Conservation (phyloP, 1,140 invertebrate species). For the Apis dorsata region DNA sequence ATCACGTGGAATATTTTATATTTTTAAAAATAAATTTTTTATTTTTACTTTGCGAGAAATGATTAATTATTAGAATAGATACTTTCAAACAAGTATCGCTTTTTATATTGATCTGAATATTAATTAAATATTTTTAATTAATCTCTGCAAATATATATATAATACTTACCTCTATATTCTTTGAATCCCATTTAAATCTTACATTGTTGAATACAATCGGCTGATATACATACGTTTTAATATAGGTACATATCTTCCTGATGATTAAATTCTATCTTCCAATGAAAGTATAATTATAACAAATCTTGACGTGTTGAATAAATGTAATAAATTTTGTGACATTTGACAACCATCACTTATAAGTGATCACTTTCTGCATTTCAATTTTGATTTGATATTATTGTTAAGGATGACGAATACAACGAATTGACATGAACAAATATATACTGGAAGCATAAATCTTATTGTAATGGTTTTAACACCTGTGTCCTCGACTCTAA, state of each 20-base stretch:
- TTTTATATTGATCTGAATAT: too few relatives aligned
- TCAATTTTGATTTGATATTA: background rate
- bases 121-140: too few relatives aligned
- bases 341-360: too few relatives aligned
- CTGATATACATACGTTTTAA: background rate
- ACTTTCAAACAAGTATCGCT: too few relatives aligned
- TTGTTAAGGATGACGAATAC: background rate
- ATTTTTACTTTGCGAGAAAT: too few relatives aligned
- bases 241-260: background rate
- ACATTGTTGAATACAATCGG: too few relatives aligned
- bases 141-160: too few relatives aligned
- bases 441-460: background rate
- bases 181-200: background rate
- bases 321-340: background rate
- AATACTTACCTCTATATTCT: too few relatives aligned
- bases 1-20: too few relatives aligned
- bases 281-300: background rate
- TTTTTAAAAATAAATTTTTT: too few relatives aligned
- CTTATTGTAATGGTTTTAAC: background rate
- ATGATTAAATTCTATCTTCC: background rate
- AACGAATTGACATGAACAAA: slow-evolving; percentile 14
- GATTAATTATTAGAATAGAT: too few relatives aligned
- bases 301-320: slow-evolving; percentile 20
- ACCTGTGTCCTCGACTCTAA: background rate
- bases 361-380: background rate